Evolutionary conservation across 2,113 vertebrate genomes (phyloP).

Genomic region (Bambusicola thoracicus): DNA sequence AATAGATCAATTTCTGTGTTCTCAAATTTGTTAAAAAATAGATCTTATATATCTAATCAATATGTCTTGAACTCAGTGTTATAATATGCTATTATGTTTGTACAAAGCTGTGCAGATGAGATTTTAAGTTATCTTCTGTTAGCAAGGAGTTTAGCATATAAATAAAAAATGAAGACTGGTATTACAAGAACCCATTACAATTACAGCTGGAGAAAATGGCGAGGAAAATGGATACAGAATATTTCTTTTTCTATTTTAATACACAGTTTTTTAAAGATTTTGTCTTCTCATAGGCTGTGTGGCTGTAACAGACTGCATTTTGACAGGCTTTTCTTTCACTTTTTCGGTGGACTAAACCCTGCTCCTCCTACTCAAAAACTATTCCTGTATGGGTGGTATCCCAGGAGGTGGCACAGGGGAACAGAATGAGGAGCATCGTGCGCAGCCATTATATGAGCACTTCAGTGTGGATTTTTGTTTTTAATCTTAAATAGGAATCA

Average conservation of each 20-base stretch:
- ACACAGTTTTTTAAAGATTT: background rate
- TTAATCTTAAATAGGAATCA: background rate
- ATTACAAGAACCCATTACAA: background rate
- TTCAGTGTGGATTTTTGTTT: background rate
- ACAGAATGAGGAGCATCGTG: background rate
- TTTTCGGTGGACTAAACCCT: background rate
- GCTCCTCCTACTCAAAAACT: background rate
- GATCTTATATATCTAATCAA: background rate
- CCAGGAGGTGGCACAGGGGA: background rate
- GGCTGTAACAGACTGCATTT: background rate
- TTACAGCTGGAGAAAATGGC: constrained; percentile 1
- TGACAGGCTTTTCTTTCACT: background rate
- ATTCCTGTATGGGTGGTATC: background rate
- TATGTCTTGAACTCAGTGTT: background rate
- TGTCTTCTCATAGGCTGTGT: background rate
- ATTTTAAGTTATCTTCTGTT: background rate
- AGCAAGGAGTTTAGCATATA: constrained; percentile 34
- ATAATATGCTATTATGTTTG: background rate
- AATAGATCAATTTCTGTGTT: background rate
- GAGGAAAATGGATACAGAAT: background rate
- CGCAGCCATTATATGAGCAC: background rate
- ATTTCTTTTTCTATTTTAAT: background rate
- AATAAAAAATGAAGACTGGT: constrained; percentile 49
- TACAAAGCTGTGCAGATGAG: background rate
- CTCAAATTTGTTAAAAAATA: background rate